Base-by-base conservation (phyloP, 2,888 invertebrate species). In the Cryptus armator region DNA sequence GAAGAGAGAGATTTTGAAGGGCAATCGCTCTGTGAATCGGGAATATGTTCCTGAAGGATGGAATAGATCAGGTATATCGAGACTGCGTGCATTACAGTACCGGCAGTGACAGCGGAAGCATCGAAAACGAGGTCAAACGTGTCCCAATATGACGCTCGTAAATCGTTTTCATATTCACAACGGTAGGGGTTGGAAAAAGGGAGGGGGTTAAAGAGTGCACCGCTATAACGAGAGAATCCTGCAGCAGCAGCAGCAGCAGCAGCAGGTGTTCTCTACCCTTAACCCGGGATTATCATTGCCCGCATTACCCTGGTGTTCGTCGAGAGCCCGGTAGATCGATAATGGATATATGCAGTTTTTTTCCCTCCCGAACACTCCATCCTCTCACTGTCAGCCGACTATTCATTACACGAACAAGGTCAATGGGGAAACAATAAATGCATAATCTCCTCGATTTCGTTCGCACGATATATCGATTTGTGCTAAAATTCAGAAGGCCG, bases 131-230 rank as follows among this genome's bases (percentile, higher is more conserved):
- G 75, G 66, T 66, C 51, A 43, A 48, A 48, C 46, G 51, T 66
- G 43, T 64, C 16, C 56, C 68, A 66, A 78, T 83, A 59, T 72
- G 70, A 78, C 24, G 56, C 78, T 83, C 83, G 71, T 77, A 78
- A 77, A 77, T 83, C 71, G 66, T 56, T 67, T 29, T 44, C n/a
- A 29, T 32, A 32, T 64, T 62, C 48, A 3, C 10, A 53, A 53
- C 19, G 53, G 53, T 9, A 46, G 37, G 12, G 43, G 7, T 3
- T 5, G 5, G 37, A 9, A 37, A 37, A 37, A 37, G 14, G 5
- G 14, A 16, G 2, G 29, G 32, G 32, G 51, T 16, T 14, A 72
- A 53, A 59, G 19, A 37, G 19, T 43, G 43, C 53, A 43, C 53
- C 24, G 10, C 51, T 51, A 51, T 56, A 56, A 56, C 56, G 56